Percentiles rank a stretch among this genome's conserved stretches.
Evolutionary conservation across 1,140 invertebrate species (phyloP).

Genomic region (Achroia grisella): DNA sequence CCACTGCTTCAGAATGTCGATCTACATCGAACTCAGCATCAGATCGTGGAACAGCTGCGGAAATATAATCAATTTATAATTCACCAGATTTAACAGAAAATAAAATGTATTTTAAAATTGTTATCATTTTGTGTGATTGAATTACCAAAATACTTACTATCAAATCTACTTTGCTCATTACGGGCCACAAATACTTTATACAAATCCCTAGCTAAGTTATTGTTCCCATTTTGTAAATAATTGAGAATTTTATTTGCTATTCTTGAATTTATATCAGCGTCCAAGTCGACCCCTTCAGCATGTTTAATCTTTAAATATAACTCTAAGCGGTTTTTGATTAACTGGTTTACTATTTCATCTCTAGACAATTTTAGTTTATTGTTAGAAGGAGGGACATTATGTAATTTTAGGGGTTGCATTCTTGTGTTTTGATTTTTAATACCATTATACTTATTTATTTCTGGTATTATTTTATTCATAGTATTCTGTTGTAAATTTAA

Average conservation of each 20-base stretch:
- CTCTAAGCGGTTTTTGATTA: slow-evolving; percentile 48
- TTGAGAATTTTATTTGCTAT: slow-evolving; percentile 40
- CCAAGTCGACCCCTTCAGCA: slow-evolving; percentile 14
- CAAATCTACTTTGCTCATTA: slow-evolving; percentile 2
- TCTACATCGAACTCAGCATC: too few species aligned
- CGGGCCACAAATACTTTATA: slow-evolving; percentile 34
- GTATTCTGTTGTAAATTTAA: slow-evolving; percentile 8
- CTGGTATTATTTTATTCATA: background rate
- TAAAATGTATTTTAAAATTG: too few species aligned
- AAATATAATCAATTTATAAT: too few species aligned
- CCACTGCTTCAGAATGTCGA: too few species aligned
- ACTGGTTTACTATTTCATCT: slow-evolving; percentile 43
- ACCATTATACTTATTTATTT: background rate
- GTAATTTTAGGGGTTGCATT: background rate
- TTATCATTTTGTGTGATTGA: too few species aligned
- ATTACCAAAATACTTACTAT: background rate
- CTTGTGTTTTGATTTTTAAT: background rate
- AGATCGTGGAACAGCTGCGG: too few species aligned
- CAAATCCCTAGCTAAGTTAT: slow-evolving; percentile 42
- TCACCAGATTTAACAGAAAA: too few species aligned
- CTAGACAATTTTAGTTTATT: slow-evolving; percentile 26
- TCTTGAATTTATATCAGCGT: slow-evolving; percentile 35
- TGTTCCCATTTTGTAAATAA: slow-evolving; percentile 38
- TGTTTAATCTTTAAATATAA: slow-evolving; percentile 41
- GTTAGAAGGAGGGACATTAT: background rate